Base-by-base conservation (phyloP, 1,140 invertebrate genomes). In the Pseudobourletiella spinata region DNA sequence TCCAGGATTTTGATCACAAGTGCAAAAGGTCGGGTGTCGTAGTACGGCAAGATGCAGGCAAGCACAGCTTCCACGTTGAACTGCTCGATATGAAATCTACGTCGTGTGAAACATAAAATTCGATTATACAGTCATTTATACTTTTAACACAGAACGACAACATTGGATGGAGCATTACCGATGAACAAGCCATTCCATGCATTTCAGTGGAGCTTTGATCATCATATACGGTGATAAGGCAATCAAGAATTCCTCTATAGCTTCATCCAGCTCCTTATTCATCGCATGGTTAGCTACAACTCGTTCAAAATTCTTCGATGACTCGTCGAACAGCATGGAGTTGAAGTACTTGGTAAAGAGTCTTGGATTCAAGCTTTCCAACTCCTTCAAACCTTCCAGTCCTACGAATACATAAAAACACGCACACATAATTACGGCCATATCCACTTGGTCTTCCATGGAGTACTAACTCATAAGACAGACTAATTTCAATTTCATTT, bases 111-210 rank as follows among this genome's bases (percentile, higher is more conserved):
- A 55, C 14, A 59, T 8, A n/a, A n/a, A n/a, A n/a, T n/a, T n/a
- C n/a, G n/a, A n/a, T n/a, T n/a, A n/a, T n/a, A n/a, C n/a, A n/a
- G n/a, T n/a, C n/a, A n/a, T n/a, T n/a, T n/a, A n/a, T n/a, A n/a
- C n/a, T n/a, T n/a, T n/a, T n/a, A n/a, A n/a, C n/a, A n/a, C n/a
- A n/a, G n/a, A n/a, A n/a, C n/a, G n/a, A n/a, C n/a, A n/a, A n/a
- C n/a, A n/a, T n/a, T n/a, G n/a, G n/a, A n/a, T n/a, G n/a, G n/a
- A n/a, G n/a, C n/a, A n/a, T 60, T 73, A 82, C 79, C 79, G 79
- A 64, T 87, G 81, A 50, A 96, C 83, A 2, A 98, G 78, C 94
- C 93, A 97, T 80, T 97, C 95, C 25, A 97, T 74, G 22, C 88
- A 84, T 80, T 95, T 89, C 59, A 95, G 89, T 11, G 91, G 81